phyloP scores from a whole-genome alignment of 2,113 vertebrate species.

The Thamnaconus septentrionalis region DNA sequence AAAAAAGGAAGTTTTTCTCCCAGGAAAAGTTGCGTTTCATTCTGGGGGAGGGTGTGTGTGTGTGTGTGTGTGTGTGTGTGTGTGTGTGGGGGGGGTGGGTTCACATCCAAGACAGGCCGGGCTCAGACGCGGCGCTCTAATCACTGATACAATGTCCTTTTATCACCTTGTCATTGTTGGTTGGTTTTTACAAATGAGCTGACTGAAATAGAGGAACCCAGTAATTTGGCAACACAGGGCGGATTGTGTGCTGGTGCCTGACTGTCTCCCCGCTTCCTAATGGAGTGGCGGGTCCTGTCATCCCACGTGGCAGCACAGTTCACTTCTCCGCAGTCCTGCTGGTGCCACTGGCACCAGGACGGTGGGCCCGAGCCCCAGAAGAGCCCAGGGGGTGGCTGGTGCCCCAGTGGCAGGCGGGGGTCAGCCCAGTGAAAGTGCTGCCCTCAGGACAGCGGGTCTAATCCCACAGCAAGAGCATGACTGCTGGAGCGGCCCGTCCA shows the following conservation, averaged over 20 bases:
- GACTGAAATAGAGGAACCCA: slow-evolving; percentile 73
- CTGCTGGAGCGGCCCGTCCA: slow-evolving; percentile 84
- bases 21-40: slow-evolving; percentile 14
- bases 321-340: slow-evolving; percentile 64
- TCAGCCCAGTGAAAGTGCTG: slow-evolving; percentile 68
- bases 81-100: slow-evolving; percentile 26
- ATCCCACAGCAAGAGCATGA: slow-evolving; percentile 81
- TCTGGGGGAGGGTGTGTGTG: too few relatives aligned
- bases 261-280: slow-evolving; percentile 71
- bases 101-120: slow-evolving; percentile 34
- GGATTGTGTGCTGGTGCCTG: slow-evolving; percentile 78
- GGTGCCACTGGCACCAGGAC: slow-evolving; percentile 70
- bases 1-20: slow-evolving; percentile 16
- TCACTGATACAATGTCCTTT: slow-evolving; percentile 62
- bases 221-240: slow-evolving; percentile 69
- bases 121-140: slow-evolving; percentile 48
- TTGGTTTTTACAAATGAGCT: slow-evolving; percentile 74
- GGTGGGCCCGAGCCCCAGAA: slow-evolving; percentile 44
- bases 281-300: slow-evolving; percentile 69
- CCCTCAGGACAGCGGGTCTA: slow-evolving; percentile 72
- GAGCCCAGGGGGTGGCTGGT: slow-evolving; percentile 59
- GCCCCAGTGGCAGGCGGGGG: slow-evolving; percentile 65
- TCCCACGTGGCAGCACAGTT: slow-evolving; percentile 74
- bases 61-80: neutral
- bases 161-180: slow-evolving; percentile 68